Base-by-base conservation (phyloP, 2,797 vertebrate species). In the Eutrigla gurnardus region DNA sequence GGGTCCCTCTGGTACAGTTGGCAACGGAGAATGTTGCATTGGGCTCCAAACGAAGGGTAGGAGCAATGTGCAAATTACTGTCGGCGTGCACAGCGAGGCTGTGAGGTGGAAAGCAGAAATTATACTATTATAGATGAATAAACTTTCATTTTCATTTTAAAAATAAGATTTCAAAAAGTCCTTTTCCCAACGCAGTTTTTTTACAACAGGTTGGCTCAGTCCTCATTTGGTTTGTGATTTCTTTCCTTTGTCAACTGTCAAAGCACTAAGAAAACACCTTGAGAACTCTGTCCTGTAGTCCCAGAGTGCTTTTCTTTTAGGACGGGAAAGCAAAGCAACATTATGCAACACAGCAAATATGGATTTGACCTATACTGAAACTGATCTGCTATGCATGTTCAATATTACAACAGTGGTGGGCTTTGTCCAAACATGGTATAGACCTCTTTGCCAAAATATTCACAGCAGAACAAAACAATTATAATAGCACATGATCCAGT, bases 41-140 rank as follows among this genome's bases (percentile, higher is more conserved):
- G 70, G 71, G 78, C 72, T 91, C 88, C 86, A 79, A 89, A 66
- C 39, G 71, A 83, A 80, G 84, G 75, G 75, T 53, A n/a, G 88
- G 83, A 80, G 81, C 63, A 63, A 84, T 85, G 64, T 76, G 91
- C 64, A 77, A 92, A 88, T 78, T 85, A 90, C 83, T 82, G 84
- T 89, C 84, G 85, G 86, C 81, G 77, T 67, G 86, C 85, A 89
- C 90, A 89, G 85, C 69, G 35, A 91, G 82, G 85, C 92, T 93
- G 84, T 82, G 90, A 93, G 90, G 73, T 93, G 92, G 79, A 92
- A 87, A 93, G 88, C 90, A 93, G 87, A 92, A 85, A 91, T 25
- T 92, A 91, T 77, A 92, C 88, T 82, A 85, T 93, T 93, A 93
- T 83, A 88, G 77, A 86, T 80, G 72, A 82, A 80, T 74, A 85